Evolutionary conservation across 2,113 vertebrate species (phyloP).

Genomic region (Hemiprocne comata): DNA sequence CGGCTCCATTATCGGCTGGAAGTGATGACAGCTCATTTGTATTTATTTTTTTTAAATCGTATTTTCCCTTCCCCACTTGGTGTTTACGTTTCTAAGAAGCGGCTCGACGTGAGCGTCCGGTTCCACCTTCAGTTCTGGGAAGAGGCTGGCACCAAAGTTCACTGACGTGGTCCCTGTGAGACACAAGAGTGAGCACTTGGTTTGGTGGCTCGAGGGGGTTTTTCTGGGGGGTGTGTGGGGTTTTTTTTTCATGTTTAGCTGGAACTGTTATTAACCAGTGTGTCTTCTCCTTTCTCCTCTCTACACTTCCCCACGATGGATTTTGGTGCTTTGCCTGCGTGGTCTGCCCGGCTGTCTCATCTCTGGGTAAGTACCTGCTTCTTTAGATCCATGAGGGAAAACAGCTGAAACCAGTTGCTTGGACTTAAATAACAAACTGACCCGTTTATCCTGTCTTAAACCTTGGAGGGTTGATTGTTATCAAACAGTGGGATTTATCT

Average conservation of each 20-base stretch:
- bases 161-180: not conserved
- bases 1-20: not conserved
- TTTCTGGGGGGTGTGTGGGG: not conserved
- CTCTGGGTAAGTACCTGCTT: conserved; percentile 59
- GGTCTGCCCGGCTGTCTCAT: not conserved
- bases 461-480: not conserved
- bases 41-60: too few relatives aligned
- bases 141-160: not conserved
- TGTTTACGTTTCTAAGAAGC: conserved; percentile 24
- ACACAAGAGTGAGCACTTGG: not conserved
- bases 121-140: not conserved
- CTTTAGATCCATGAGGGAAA: not conserved
- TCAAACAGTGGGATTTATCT: not conserved
- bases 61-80: not conserved
- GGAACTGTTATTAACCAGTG: conserved; percentile 14
- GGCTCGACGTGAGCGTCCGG: not conserved
- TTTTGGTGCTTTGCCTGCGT: not conserved
- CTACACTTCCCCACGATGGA: not conserved
- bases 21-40: not conserved
- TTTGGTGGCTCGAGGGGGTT: not conserved
- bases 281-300: conserved; percentile 19
- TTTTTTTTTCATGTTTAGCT: not conserved
- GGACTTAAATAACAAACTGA: not conserved
- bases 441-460: not conserved
- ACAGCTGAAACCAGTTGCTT: not conserved